Base-by-base conservation (phyloP, 2,113 vertebrate species). In the Coreoperca whiteheadi region DNA sequence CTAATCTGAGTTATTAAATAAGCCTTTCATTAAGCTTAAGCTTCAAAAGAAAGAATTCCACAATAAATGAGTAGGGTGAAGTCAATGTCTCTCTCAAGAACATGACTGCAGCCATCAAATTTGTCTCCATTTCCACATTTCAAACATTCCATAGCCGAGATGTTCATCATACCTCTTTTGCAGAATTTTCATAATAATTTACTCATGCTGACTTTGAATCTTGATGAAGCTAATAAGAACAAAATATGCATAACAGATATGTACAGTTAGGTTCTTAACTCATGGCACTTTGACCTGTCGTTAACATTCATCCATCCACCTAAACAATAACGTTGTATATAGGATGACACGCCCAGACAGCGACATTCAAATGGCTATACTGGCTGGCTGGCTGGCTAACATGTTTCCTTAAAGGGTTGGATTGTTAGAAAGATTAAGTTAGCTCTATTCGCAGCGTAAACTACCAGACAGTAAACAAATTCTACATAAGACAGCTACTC, bases 301-400 rank as follows among this genome's bases (percentile, higher is more conserved):
- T 16, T 43, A 32, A 37, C 14, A 10, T 79, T 43, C 1, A 34
- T 51, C 20, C 54, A 72, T 21, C 18, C 12, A 46, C 4, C 30
- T 21, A 10, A 76, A 59, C 57, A 75, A 66, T 21, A 59, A 10
- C 8, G 66, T 16, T 12, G 11, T 6, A 18, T 25, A n/a, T 2
- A 12, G 65, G 51, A 20, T 64, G 91, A 86, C 83, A 89, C 87
- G 83, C 89, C 89, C 88, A 84, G 61, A 18, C 18, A 56, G 41
- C n/a, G 43, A 64, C 68, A 69, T 41, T 39, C 68, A 6, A 37
- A 34, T 32, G 5, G 37, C 50, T 37, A 23, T 14, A 37, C 30
- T 15, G 32, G 20, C 51, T 15, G 32, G 20, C 51, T 43, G 28
- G 63, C 21, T 61, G 50, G 48, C 41, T 41, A 30, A 32, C 30